phyloP scores from a whole-genome alignment of 2,797 vertebrate genomes.

The Eupleurogrammus muticus region DNA sequence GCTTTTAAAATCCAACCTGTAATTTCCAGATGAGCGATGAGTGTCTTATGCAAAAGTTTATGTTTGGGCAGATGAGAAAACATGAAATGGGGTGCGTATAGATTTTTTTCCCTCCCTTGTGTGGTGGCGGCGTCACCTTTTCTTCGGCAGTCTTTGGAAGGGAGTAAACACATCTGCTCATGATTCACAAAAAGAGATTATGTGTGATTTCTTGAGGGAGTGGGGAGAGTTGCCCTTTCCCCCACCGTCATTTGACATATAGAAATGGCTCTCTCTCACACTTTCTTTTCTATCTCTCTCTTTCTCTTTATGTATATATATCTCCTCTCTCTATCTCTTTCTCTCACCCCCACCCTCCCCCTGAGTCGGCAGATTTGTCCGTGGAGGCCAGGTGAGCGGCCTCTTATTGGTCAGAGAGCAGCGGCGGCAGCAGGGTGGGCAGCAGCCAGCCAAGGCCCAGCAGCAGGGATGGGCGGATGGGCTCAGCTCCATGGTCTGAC shows the following conservation, averaged over 20 bases:
- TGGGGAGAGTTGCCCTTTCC: constrained; percentile 34
- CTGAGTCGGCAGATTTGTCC: constrained; percentile 52
- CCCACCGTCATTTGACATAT: constrained; percentile 63
- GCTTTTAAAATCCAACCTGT: neutral
- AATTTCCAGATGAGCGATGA: constrained; percentile 42
- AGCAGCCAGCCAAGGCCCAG: constrained; percentile 66
- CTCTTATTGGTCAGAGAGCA: constrained; percentile 61
- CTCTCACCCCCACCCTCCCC: constrained; percentile 4
- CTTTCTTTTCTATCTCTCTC: no score
- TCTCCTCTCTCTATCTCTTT: constrained; percentile 1
- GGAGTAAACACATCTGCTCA: constrained; percentile 57
- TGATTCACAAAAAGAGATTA: constrained; percentile 74
- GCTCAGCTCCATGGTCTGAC: constrained; percentile 67
- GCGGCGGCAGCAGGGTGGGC: constrained; percentile 43
- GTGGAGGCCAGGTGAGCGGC: constrained; percentile 32
- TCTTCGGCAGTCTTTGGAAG: constrained; percentile 13
- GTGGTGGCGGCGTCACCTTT: constrained; percentile 18
- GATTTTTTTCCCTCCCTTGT: neutral
- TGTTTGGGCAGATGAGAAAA: constrained; percentile 55
- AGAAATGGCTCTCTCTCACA: constrained; percentile 56
- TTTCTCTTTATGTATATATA: no score
- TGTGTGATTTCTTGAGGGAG: constrained; percentile 57
- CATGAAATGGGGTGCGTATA: constrained; percentile 51
- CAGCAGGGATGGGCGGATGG: constrained; percentile 35
- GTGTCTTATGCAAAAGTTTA: constrained; percentile 48